Conservation (phyloP, 2,113 vertebrate species). For the Pseudolaguvia tuberculata region DNA sequence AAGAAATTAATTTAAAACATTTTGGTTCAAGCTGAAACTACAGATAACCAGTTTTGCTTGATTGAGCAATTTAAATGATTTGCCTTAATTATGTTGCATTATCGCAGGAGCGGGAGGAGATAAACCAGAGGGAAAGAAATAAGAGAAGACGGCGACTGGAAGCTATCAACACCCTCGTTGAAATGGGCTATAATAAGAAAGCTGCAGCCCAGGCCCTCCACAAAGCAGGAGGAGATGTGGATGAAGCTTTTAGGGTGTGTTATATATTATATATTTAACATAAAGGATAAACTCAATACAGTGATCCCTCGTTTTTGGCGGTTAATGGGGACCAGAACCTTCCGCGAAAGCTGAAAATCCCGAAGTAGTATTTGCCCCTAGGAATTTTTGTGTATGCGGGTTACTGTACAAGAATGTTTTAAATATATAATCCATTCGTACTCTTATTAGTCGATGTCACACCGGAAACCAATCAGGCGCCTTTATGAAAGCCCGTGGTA, state of each 20-base stretch:
- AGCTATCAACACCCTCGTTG: constrained; percentile 66
- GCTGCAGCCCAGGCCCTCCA: constrained; percentile 78
- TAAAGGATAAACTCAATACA: background rate
- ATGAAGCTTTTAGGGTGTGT: constrained; percentile 74
- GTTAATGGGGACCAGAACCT: too few species aligned
- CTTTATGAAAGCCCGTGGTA: too few species aligned
- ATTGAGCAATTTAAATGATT: background rate
- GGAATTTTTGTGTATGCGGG: too few species aligned
- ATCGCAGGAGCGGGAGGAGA: constrained; percentile 77
- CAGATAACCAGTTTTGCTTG: too few species aligned
- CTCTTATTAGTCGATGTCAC: too few species aligned
- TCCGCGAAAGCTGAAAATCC: too few species aligned
- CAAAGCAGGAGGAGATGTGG: constrained; percentile 71
- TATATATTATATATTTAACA: background rate
- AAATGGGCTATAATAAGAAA: constrained; percentile 76
- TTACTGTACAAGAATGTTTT: too few species aligned
- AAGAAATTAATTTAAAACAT: background rate
- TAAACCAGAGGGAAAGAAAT: constrained; percentile 73
- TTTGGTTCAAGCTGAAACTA: background rate
- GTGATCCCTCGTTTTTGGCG: too few species aligned
- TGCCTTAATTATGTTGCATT: background rate
- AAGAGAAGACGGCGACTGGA: constrained; percentile 71
- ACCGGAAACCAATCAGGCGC: too few species aligned
- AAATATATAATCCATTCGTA: too few species aligned
- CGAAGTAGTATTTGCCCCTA: too few species aligned